Base-by-base conservation (phyloP, 1,140 invertebrate genomes). In the Ditylenchus dipsaci region DNA sequence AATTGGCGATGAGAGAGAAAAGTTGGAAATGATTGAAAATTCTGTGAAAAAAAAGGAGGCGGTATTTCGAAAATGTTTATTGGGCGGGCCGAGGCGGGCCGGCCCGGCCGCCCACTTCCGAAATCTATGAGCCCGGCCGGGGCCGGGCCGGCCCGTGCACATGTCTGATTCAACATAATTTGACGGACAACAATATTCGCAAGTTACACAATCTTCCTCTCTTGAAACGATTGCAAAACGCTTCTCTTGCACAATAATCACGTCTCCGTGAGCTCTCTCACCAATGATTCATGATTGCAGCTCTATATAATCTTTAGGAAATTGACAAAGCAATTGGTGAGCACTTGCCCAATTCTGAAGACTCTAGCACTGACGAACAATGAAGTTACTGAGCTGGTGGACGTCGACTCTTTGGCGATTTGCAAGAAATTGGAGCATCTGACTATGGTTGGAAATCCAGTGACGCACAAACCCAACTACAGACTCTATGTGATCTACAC, bases 121-220 rank as follows among this genome's bases (percentile, higher is more conserved):
- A n/a, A n/a, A n/a, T n/a, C n/a, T n/a, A n/a, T n/a, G n/a, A n/a
- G n/a, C n/a, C n/a, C n/a, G n/a, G n/a, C n/a, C n/a, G n/a, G n/a
- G n/a, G n/a, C n/a, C n/a, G n/a, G n/a, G n/a, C n/a, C n/a, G n/a
- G n/a, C n/a, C n/a, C n/a, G n/a, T n/a, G n/a, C n/a, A n/a, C n/a
- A n/a, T n/a, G n/a, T n/a, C n/a, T n/a, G n/a, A n/a, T n/a, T n/a
- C n/a, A n/a, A n/a, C n/a, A n/a, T n/a, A n/a, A 99, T 84, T 90
- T 98, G 76, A 96, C 94, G 17, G 95, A 98, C 77, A 99, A 98
- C 86, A 95, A 98, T 85, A 90, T 98, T 62, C 87, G 93, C 58
- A 96, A 96, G 86, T 79, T 99, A 21, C 95, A 98, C 87, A 93
- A 94, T 43, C 95, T 99, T 85, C 95, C 95, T 0, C 87, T 92